These are phyloP conservation scores for Latrodectus hesperus DNA, from an alignment of 2,888 invertebrate genomes.

Conservation along the genomic window DNA sequence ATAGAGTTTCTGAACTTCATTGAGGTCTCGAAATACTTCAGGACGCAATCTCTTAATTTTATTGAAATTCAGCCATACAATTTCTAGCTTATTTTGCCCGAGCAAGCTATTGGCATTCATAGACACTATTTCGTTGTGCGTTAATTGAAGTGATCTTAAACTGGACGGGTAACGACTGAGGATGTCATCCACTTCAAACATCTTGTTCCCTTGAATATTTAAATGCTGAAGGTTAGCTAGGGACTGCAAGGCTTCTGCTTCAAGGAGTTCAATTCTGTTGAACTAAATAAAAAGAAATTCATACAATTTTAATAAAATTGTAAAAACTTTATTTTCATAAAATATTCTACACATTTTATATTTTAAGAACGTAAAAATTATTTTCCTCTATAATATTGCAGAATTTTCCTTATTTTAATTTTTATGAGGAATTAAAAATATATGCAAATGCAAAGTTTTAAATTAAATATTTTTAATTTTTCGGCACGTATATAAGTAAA, in stretches of 20 bases:
- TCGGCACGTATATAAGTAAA: too few relatives aligned
- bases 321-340: too few relatives aligned
- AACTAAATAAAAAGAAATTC: conserved; percentile 78
- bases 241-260: conserved; percentile 73
- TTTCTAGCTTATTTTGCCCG: conserved; percentile 87
- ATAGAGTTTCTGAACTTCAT: conserved; percentile 86
- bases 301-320: too few relatives aligned
- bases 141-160: conserved; percentile 79
- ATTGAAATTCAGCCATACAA: conserved; percentile 91
- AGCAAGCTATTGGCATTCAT: conserved; percentile 84
- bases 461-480: too few relatives aligned
- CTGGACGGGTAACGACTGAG: conserved; percentile 77
- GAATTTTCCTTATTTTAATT: too few relatives aligned
- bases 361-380: too few relatives aligned
- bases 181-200: conserved; percentile 86
- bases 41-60: conserved; percentile 83
- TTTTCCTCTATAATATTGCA: too few relatives aligned
- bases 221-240: conserved; percentile 83
- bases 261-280: conserved; percentile 85
- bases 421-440: too few relatives aligned
- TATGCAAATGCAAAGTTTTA: too few relatives aligned
- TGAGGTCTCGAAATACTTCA: conserved; percentile 85
- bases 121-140: conserved; percentile 84
- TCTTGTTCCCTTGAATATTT: conserved; percentile 87
- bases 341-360: too few relatives aligned